A percentile compares a stretch with the other conserved stretches of the same genome.
Conservation (phyloP, 37 sponge, comb jelly and placozoan species). For the Chondrilla cf. caribensis region DNA sequence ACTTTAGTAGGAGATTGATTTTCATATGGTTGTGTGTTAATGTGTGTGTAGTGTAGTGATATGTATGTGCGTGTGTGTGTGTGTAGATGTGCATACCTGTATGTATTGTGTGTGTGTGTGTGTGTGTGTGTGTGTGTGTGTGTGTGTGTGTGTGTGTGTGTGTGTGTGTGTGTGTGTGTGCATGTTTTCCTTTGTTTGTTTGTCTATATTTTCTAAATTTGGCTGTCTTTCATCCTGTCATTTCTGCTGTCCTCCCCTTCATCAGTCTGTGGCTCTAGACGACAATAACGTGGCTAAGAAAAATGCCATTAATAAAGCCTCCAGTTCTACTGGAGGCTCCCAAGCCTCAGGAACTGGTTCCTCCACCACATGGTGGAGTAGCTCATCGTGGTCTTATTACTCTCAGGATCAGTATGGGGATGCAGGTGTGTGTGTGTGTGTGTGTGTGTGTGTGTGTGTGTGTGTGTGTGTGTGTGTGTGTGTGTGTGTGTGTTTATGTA, state of each 20-base stretch:
- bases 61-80: no score
- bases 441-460: conserved; percentile 9
- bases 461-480: background rate
- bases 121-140: no score
- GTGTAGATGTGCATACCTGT: no score
- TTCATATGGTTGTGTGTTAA: no score
- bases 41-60: no score
- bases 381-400: background rate
- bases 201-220: no score
- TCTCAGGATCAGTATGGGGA: background rate
- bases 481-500: background rate
- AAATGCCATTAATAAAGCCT: conserved; percentile 6
- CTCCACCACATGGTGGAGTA: background rate
- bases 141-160: no score
- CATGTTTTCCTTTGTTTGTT: no score
- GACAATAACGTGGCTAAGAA: background rate
- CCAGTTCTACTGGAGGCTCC: background rate
- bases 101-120: no score
- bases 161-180: no score
- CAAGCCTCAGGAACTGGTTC: background rate
- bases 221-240: no score
- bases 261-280: background rate
- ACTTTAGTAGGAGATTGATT: background rate
- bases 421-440: conserved; percentile 8
- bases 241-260: background rate